phyloP scores from a whole-genome alignment of 2,888 invertebrate genomes.

The Adelognathus sp. region DNA sequence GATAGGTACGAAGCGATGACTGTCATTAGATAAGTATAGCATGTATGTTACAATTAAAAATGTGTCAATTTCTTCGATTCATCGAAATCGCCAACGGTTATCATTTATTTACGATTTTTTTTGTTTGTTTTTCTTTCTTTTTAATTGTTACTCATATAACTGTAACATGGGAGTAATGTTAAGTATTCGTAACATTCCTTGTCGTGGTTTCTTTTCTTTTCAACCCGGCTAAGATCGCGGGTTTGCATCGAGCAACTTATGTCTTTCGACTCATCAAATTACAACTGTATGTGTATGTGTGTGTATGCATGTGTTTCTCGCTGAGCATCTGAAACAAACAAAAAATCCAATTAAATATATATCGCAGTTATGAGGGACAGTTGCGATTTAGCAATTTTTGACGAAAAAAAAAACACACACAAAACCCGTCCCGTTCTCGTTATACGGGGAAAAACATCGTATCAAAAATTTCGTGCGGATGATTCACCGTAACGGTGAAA shows the following conservation, averaged over 20 bases:
- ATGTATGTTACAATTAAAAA: constrained; percentile 57
- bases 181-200: constrained; percentile 72
- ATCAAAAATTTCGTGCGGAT: no score
- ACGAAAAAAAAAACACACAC: no score
- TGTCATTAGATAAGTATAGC: constrained; percentile 39
- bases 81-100: constrained; percentile 55
- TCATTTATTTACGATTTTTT: constrained; percentile 57
- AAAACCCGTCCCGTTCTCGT: no score
- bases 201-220: constrained; percentile 48
- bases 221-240: constrained; percentile 66
- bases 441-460: no score
- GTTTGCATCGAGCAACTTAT: constrained; percentile 67
- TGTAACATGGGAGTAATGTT: constrained; percentile 72
- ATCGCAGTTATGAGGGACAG: no score
- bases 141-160: constrained; percentile 72
- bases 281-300: constrained; percentile 56
- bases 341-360: neutral
- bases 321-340: constrained; percentile 61
- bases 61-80: constrained; percentile 40
- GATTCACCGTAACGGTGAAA: no score
- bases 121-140: constrained; percentile 61
- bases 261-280: constrained; percentile 67
- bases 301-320: constrained; percentile 42
- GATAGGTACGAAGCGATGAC: constrained; percentile 13
- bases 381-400: no score